Percentiles rank a stretch among this genome's conserved stretches.
These are phyloP conservation scores for Drosophila multiciliata DNA, from an alignment of 2,888 invertebrate genomes.

Conservation along the genomic window DNA sequence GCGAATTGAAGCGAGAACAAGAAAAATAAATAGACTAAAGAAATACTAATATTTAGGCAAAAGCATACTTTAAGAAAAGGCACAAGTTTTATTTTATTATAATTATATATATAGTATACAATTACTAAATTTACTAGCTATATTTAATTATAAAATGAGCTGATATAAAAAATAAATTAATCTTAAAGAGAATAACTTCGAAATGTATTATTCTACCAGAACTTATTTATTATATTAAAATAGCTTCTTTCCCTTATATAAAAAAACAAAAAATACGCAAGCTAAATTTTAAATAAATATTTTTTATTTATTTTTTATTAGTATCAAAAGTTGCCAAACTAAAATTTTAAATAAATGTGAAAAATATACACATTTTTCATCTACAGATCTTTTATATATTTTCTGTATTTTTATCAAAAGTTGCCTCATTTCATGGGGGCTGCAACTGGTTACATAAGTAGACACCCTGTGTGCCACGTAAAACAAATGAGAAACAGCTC, in stretches of 20 bases:
- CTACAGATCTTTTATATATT: too few relatives aligned
- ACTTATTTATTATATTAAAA: background rate
- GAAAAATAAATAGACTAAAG: background rate
- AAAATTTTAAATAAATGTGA: background rate
- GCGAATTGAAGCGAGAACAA: background rate
- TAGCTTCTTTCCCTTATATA: background rate
- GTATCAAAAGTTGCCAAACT: too few relatives aligned
- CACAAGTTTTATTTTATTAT: background rate
- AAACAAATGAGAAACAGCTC: slow-evolving; percentile 60
- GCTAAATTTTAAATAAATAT: background rate
- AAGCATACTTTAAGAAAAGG: background rate
- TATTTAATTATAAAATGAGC: background rate
- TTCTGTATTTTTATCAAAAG: background rate
- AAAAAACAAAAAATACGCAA: background rate
- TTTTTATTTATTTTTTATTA: too few relatives aligned
- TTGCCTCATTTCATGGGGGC: too few relatives aligned
- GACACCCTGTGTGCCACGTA: slow-evolving; percentile 5
- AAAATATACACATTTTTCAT: background rate
- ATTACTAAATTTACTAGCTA: background rate
- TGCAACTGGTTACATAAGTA: background rate
- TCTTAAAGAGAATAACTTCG: background rate
- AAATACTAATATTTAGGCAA: background rate
- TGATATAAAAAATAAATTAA: background rate
- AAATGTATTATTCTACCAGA: background rate
- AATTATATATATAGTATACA: too few relatives aligned